Percentiles rank a stretch among this genome's conserved stretches.
phyloP scores from a whole-genome alignment of 92 coral and sea anemone genomes.

The Pocillopora meandrina region DNA sequence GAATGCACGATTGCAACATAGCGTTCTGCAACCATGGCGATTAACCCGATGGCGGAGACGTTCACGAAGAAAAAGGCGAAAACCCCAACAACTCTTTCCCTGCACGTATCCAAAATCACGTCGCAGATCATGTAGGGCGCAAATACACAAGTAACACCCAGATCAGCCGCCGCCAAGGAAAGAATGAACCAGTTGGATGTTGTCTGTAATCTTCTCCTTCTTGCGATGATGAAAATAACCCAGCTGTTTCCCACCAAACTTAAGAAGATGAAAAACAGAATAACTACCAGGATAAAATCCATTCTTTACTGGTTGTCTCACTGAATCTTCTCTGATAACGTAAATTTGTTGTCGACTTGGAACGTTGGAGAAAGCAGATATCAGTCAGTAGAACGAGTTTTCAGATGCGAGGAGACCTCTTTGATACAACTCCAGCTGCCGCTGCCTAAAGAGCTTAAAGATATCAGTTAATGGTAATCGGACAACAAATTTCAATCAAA shows the following conservation, averaged over 20 bases:
- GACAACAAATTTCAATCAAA: too few species aligned
- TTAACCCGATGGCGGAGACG: not conserved
- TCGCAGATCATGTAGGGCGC: slow-evolving; percentile 12
- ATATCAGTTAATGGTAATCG: too few species aligned
- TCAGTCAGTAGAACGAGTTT: too few species aligned
- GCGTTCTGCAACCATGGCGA: slow-evolving; percentile 20
- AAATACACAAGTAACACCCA: slow-evolving; percentile 28
- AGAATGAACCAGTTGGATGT: slow-evolving; percentile 32
- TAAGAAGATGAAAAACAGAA: not conserved
- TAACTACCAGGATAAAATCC: too few species aligned
- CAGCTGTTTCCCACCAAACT: slow-evolving; percentile 15
- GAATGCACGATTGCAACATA: slow-evolving; percentile 22
- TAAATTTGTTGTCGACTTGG: too few species aligned
- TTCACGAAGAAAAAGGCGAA: slow-evolving; percentile 3
- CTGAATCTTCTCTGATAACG: too few species aligned
- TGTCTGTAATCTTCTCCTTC: slow-evolving; percentile 15
- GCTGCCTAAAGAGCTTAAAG: too few species aligned
- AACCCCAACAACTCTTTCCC: not conserved
- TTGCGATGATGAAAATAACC: slow-evolving; percentile 23
- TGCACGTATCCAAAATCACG: not conserved
- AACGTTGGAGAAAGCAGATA: too few species aligned
- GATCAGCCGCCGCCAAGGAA: slow-evolving; percentile 31
- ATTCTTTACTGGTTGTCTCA: too few species aligned
- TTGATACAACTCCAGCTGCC: too few species aligned
- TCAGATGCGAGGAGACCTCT: too few species aligned